Percentiles rank a stretch among this genome's conserved stretches.
phyloP scores from a whole-genome alignment of 1,140 invertebrate genomes.

The silkworm (Bombyx mori) region DNA sequence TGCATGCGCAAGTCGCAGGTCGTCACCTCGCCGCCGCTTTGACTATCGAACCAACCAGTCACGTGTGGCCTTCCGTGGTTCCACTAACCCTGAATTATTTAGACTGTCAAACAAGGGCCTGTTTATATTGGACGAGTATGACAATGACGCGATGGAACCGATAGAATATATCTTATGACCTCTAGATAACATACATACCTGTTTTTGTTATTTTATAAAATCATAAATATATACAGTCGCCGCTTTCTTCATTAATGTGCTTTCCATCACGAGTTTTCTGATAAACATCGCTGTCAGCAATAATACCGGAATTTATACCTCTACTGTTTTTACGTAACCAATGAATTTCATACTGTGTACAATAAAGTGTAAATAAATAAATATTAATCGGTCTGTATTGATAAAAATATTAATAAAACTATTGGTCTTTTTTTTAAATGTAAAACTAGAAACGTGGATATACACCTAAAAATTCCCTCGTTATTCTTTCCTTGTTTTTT shows the following conservation, averaged over 20 bases:
- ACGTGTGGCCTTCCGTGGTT: slow-evolving; percentile 27
- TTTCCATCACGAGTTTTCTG: too few species aligned
- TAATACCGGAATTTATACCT: too few species aligned
- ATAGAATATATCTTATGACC: slow-evolving; percentile 32
- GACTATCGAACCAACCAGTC: slow-evolving; percentile 25
- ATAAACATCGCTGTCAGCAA: too few species aligned
- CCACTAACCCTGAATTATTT: slow-evolving; percentile 10
- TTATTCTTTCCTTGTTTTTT: too few species aligned
- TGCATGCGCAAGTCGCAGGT: slow-evolving; percentile 50
- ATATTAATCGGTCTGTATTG: not conserved
- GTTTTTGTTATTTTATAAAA: too few species aligned
- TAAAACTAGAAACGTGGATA: too few species aligned
- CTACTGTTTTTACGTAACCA: too few species aligned
- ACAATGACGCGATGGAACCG: slow-evolving; percentile 6
- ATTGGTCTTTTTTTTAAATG: not conserved
- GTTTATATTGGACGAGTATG: slow-evolving; percentile 5
- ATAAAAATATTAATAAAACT: not conserved
- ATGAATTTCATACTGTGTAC: too few species aligned
- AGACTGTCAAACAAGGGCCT: slow-evolving; percentile 1
- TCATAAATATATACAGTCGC: too few species aligned
- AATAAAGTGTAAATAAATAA: not conserved
- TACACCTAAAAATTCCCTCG: too few species aligned
- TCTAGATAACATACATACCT: slow-evolving; percentile 21
- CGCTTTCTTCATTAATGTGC: too few species aligned
- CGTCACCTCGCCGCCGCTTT: slow-evolving; percentile 37